Evolutionary conservation across 37 sponge, comb jelly and placozoan genomes (phyloP), one percentile per base, ranked within the genome.

Genomic region (Geodia barretti): DNA sequence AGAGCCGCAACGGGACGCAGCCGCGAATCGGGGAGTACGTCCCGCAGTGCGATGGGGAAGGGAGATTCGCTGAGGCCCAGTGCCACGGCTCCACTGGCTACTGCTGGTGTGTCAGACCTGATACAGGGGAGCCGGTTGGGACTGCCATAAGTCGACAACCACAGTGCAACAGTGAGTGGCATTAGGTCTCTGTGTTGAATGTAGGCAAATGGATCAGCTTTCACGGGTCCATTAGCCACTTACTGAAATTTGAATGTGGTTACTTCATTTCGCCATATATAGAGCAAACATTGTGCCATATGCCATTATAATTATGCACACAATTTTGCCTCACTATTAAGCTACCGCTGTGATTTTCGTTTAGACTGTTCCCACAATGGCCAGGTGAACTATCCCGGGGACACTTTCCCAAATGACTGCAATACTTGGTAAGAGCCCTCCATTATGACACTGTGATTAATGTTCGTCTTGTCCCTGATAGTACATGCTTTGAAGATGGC

Each of bases 81-180:
- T 84, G 81, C 64, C 74, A 75, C 28, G 81, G 68, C 30, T 73
- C 80, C 62, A 91, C 83, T 28, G 91, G 91, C 11, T 73, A 69
- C 65, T 87, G 85, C 36, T 92, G 92, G 92, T 92, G 92, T 80
- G 92, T 92, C 34, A 54, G 83, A 26, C 67, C 70, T 7, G 40
- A 14, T 1, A 79, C 76, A 30, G 92, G 92, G 9, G 67, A 73
- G 42, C 83, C 83, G 25, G 58, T 74, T 28, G 73, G 74, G 0
- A 42, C 40, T 3, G 37, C 41, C 4, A n/a, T 36, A 3, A 17
- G 28, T 41, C 30, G 21, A 37, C 4, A n/a, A 54, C 83, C 67
- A 4, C 81, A 71, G 35, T 80, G 81, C 81, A 47, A 47, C 54
- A 80, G 81, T 80, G 71, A 80, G 81, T 68, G 8, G 41, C 39